Evolutionary conservation across 92 coral and sea anemone species (phyloP).

Genomic region (Hydrozoanthus gracilis): DNA sequence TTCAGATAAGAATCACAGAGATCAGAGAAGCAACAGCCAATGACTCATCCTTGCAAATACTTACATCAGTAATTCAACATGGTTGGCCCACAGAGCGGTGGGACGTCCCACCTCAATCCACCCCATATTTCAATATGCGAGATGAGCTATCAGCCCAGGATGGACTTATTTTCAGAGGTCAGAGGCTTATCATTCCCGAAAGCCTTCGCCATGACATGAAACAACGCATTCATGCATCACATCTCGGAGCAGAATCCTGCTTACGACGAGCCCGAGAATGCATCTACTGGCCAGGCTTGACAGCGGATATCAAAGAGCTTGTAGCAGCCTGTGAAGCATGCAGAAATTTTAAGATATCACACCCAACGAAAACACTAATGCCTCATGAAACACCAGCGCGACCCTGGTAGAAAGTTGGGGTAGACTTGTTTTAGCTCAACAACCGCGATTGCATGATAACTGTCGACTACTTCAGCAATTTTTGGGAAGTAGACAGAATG

Average conservation of each 20-base stretch:
- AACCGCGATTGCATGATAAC: slow-evolving; percentile 23
- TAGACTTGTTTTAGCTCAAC: slow-evolving; percentile 17
- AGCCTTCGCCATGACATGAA: slow-evolving; percentile 1
- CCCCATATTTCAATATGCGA: slow-evolving; percentile 37
- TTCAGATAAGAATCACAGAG: slow-evolving; percentile 6
- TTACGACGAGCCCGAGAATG: background rate
- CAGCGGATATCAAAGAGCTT: background rate
- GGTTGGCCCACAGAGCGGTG: slow-evolving; percentile 41
- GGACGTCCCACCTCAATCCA: slow-evolving; percentile 22
- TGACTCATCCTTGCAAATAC: slow-evolving; percentile 13
- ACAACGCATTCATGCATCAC: background rate
- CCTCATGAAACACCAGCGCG: slow-evolving; percentile 2
- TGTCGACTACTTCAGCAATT: slow-evolving; percentile 33
- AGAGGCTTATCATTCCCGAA: slow-evolving; percentile 16
- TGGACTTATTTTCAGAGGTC: slow-evolving; percentile 1
- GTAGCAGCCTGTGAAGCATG: background rate
- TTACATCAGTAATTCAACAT: slow-evolving; percentile 21
- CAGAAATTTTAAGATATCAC: background rate
- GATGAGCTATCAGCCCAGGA: background rate
- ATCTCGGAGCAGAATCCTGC: background rate
- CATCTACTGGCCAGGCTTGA: background rate
- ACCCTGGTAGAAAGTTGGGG: slow-evolving; percentile 20
- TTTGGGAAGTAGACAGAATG: slow-evolving; percentile 29
- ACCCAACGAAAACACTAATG: background rate
- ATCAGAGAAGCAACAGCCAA: slow-evolving; percentile 21